Evolutionary conservation across 2,113 vertebrate species (phyloP).

Genomic region (Sterrhoptilus dennistouni): DNA sequence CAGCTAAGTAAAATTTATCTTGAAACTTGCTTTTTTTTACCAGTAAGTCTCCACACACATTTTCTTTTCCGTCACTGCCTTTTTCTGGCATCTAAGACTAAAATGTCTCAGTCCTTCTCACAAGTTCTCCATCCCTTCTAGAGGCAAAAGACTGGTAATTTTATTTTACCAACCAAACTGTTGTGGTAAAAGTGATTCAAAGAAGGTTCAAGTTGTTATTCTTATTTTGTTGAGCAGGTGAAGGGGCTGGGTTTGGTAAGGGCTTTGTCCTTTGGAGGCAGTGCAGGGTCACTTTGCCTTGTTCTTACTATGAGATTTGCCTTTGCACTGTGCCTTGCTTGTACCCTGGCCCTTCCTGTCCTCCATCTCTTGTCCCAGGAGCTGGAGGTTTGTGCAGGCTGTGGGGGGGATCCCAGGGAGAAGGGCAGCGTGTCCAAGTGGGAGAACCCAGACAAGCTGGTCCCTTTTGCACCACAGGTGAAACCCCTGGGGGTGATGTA

Average conservation of each 20-base stretch:
- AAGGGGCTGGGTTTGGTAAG: background rate
- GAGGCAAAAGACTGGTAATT: background rate
- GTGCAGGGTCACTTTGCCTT: background rate
- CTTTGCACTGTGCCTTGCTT: background rate
- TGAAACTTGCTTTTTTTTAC: background rate
- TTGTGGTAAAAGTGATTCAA: background rate
- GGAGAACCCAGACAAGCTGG: background rate
- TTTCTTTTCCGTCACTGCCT: background rate
- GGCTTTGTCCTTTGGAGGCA: background rate
- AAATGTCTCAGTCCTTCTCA: background rate
- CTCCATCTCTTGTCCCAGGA: background rate
- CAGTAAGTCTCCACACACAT: background rate
- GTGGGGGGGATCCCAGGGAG: background rate
- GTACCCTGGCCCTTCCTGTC: background rate
- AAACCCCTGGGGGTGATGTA: background rate
- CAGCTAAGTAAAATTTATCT: background rate
- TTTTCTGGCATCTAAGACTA: background rate
- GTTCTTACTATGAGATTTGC: background rate
- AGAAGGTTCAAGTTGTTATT: background rate
- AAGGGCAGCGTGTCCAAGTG: background rate
- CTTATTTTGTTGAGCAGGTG: background rate
- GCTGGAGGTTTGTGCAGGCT: background rate
- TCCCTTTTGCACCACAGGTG: background rate
- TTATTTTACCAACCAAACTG: background rate
- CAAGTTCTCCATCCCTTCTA: background rate